phyloP scores from a whole-genome alignment of 2,888 invertebrate species.

The Lobophora halterata region DNA sequence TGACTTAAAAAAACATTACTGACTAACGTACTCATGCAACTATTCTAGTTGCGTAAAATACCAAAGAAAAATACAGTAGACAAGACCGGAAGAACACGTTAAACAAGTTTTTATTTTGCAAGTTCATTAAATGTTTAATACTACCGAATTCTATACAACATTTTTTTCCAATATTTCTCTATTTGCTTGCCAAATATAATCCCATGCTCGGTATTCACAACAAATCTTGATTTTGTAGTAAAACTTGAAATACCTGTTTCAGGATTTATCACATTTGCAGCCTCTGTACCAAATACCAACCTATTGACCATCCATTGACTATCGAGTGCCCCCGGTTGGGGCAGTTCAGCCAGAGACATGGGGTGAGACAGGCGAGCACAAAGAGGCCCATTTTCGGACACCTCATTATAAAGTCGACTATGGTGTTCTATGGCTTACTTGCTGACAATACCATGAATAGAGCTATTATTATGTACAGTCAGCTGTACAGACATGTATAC shows the following conservation, averaged over 20 bases:
- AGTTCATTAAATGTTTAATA: constrained; percentile 8
- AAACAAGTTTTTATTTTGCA: constrained; percentile 19
- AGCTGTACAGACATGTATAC: too few species aligned
- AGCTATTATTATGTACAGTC: too few species aligned
- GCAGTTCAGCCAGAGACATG: background rate
- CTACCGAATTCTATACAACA: too few species aligned
- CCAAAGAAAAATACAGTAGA: too few species aligned
- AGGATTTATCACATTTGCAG: constrained; percentile 26
- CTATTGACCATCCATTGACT: constrained; percentile 18
- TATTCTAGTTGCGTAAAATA: too few species aligned
- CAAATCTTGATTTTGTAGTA: constrained; percentile 1
- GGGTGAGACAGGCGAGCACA: too few species aligned
- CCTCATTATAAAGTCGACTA: too few species aligned
- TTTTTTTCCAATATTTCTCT: constrained; percentile 7
- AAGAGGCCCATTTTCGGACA: too few species aligned
- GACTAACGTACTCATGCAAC: background rate
- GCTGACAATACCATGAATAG: too few species aligned
- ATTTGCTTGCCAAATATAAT: constrained; percentile 30
- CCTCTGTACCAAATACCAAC: constrained; percentile 4
- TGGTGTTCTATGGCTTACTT: too few species aligned
- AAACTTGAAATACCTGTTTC: constrained; percentile 31
- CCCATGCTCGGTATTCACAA: constrained; percentile 8
- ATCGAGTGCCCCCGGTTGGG: constrained; percentile 12
- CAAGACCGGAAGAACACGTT: too few species aligned
- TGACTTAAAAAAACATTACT: background rate